phyloP scores from a whole-genome alignment of 2,888 invertebrate species.

The Apamea crenata region DNA sequence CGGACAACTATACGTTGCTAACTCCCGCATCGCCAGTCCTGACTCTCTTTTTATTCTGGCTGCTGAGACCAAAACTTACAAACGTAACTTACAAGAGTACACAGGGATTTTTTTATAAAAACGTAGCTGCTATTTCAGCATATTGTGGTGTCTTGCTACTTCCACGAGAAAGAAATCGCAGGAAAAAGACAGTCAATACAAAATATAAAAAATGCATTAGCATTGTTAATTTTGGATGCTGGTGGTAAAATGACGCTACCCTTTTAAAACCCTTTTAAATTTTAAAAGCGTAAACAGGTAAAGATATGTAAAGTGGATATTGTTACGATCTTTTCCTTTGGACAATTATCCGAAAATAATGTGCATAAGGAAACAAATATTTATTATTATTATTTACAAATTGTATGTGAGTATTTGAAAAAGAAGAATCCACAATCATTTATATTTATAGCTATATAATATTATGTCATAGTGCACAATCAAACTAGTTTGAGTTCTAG shows the following conservation, averaged over 20 bases:
- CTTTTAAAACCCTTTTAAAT: background rate
- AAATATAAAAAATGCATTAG: background rate
- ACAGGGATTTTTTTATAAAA: background rate
- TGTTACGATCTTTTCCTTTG: background rate
- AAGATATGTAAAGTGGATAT: constrained; percentile 8
- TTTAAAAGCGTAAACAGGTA: constrained; percentile 11
- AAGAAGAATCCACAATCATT: background rate
- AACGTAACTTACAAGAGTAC: too few species aligned
- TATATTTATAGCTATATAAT: too few species aligned
- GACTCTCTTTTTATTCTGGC: background rate
- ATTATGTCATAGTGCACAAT: too few species aligned
- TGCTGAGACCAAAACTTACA: background rate
- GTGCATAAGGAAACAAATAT: background rate
- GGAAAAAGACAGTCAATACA: too few species aligned
- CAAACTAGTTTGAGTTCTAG: too few species aligned
- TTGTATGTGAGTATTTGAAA: too few species aligned
- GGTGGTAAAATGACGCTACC: background rate
- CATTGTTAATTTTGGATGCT: background rate
- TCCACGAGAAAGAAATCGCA: background rate
- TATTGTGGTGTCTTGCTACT: background rate
- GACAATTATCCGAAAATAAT: background rate
- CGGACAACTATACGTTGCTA: too few species aligned
- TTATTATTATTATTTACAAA: background rate
- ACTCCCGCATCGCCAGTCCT: background rate
- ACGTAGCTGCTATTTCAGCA: background rate